Evolutionary conservation across 2,888 invertebrate genomes (phyloP).

Genomic region (Operophtera brumata): DNA sequence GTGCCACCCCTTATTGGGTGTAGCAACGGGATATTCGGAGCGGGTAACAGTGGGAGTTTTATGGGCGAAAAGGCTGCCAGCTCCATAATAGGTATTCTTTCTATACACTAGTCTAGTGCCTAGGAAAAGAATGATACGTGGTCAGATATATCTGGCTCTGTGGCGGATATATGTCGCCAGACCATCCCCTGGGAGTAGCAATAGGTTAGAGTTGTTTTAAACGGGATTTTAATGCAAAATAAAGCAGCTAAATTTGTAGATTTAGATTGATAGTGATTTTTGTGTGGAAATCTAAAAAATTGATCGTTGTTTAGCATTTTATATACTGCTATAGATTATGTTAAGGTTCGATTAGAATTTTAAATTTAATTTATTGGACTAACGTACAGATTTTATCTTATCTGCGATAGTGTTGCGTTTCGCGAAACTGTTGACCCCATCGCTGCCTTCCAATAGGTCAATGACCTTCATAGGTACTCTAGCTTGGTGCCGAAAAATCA

Average conservation of each 20-base stretch:
- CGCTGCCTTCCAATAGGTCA: background rate
- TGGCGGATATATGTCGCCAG: too few relatives aligned
- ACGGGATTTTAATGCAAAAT: too few relatives aligned
- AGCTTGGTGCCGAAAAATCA: background rate
- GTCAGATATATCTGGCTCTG: too few relatives aligned
- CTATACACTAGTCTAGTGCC: background rate
- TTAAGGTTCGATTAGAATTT: background rate
- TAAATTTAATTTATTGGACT: background rate
- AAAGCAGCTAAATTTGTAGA: too few relatives aligned
- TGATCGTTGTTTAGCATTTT: too few relatives aligned
- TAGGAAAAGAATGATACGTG: too few relatives aligned
- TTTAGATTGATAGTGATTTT: too few relatives aligned
- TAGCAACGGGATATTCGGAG: constrained; percentile 71
- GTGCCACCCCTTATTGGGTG: constrained; percentile 79
- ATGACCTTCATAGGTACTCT: constrained; percentile 1
- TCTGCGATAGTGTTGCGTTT: background rate
- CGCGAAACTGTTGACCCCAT: background rate
- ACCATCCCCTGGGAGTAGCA: too few relatives aligned
- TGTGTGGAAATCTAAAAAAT: too few relatives aligned
- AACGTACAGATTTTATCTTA: too few relatives aligned
- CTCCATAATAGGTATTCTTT: constrained; percentile 82
- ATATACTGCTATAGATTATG: background rate
- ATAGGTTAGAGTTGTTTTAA: too few relatives aligned
- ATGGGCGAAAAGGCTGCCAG: constrained; percentile 83
- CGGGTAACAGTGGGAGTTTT: constrained; percentile 72